Evolutionary conservation across 2,888 invertebrate species (phyloP).

Genomic region (Apodemia duryi): DNA sequence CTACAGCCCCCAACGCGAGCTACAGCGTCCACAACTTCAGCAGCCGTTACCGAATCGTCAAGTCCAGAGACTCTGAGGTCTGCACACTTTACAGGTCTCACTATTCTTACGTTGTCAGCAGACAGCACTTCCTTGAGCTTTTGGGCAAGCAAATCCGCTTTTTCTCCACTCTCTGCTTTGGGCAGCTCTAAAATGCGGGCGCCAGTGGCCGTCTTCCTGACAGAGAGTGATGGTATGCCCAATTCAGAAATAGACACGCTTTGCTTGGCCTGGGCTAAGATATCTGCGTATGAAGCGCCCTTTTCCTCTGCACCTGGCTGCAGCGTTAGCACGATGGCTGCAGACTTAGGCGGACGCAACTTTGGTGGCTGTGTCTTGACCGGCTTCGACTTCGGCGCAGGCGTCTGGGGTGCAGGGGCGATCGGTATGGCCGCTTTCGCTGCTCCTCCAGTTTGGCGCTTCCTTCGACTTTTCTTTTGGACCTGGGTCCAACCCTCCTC

Average conservation of each 20-base stretch:
- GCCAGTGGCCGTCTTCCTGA: conserved; percentile 21
- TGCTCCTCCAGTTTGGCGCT: neutral
- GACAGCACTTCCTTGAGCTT: conserved; percentile 19
- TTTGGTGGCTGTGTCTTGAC: neutral
- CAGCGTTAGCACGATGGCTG: neutral
- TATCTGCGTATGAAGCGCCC: conserved; percentile 16
- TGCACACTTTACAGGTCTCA: too few relatives aligned
- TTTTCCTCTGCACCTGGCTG: conserved; percentile 20
- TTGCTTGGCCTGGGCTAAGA: conserved; percentile 14
- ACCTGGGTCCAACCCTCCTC: neutral
- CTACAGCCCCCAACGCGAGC: too few relatives aligned
- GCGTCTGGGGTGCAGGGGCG: too few relatives aligned
- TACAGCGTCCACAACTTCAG: too few relatives aligned
- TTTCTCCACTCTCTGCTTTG: conserved; percentile 15
- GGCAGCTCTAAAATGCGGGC: conserved; percentile 25
- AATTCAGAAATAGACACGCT: conserved; percentile 10
- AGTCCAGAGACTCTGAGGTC: too few relatives aligned
- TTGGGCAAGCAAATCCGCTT: conserved; percentile 25
- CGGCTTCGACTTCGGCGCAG: too few relatives aligned
- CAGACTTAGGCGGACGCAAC: neutral
- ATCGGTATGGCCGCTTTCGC: too few relatives aligned
- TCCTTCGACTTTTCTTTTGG: neutral
- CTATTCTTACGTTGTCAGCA: conserved; percentile 10
- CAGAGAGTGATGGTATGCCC: conserved; percentile 17
- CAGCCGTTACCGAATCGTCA: conserved; percentile 11